These are phyloP conservation scores for Thalassarche chlororhynchos DNA, from an alignment of 2,113 vertebrate genomes.

Conservation along the genomic window DNA sequence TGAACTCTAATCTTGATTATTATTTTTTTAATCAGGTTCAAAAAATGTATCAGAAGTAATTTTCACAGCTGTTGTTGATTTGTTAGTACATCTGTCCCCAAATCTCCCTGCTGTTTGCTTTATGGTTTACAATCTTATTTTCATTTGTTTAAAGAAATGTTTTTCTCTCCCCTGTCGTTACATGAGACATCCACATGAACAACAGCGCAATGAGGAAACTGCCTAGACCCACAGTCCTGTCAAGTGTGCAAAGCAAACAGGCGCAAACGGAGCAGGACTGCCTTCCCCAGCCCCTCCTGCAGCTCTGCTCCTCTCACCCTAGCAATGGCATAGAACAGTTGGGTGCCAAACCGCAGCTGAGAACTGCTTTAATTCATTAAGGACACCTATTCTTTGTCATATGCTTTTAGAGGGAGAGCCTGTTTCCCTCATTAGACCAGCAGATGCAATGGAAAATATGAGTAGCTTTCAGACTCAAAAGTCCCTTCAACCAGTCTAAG, in stretches of 20 bases:
- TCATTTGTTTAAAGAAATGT: conserved; percentile 53
- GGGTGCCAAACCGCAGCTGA: background rate
- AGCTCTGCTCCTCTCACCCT: background rate
- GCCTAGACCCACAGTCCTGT: background rate
- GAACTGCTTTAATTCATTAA: background rate
- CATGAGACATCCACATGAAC: background rate
- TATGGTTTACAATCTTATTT: conserved; percentile 49
- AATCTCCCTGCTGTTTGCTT: conserved; percentile 34
- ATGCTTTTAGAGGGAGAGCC: background rate
- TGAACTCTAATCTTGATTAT: background rate
- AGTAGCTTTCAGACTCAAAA: background rate
- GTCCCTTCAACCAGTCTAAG: background rate
- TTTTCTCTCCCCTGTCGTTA: conserved; percentile 40
- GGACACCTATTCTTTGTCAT: background rate
- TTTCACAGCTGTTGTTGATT: conserved; percentile 61
- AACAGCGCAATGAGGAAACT: background rate
- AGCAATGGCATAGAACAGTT: background rate
- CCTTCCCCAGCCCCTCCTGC: background rate
- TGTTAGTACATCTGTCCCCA: conserved; percentile 20
- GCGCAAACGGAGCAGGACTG: background rate
- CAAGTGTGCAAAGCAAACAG: background rate
- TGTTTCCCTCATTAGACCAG: background rate
- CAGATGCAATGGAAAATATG: background rate
- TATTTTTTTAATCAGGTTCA: conserved; percentile 1
- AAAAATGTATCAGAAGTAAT: conserved; percentile 3